A percentile compares a stretch with the other conserved stretches of the same genome.
Conservation (phyloP, 2,888 invertebrate species). For the Orchesella flavescens region DNA sequence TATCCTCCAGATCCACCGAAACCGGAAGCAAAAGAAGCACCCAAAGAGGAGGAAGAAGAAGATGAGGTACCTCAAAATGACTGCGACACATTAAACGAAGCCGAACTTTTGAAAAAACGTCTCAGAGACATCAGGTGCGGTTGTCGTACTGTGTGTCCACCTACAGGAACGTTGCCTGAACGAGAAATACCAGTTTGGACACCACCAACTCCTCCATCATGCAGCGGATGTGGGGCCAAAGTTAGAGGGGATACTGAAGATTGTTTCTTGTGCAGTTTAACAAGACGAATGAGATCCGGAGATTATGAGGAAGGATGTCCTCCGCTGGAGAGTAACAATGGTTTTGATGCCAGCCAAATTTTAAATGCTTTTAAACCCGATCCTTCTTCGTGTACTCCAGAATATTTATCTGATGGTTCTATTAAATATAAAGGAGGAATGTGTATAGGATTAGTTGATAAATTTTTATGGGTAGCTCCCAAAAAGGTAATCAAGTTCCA, state of each 20-base stretch:
- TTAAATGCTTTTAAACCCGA: background rate
- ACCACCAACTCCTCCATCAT: constrained; percentile 15
- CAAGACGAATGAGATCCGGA: constrained; percentile 29
- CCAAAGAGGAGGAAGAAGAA: background rate
- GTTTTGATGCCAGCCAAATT: background rate
- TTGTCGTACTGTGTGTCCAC: constrained; percentile 5
- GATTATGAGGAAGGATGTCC: background rate
- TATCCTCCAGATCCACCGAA: background rate
- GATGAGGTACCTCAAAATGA: constrained; percentile 16
- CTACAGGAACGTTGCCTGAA: background rate
- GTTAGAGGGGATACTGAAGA: constrained; percentile 28
- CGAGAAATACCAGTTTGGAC: constrained; percentile 27
- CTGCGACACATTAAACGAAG: constrained; percentile 26
- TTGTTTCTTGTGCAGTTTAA: constrained; percentile 28
- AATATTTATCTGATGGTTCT: constrained; percentile 36
- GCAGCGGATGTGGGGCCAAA: constrained; percentile 37
- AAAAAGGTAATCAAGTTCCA: constrained; percentile 2
- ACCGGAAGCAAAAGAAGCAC: background rate
- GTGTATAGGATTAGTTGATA: constrained; percentile 30
- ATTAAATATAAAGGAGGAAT: constrained; percentile 58
- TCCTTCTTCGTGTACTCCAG: background rate
- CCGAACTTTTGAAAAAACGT: constrained; percentile 21
- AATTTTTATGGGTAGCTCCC: constrained; percentile 13
- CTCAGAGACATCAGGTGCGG: constrained; percentile 28
- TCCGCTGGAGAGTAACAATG: background rate